These are phyloP conservation scores for Gymnodraco acuticeps DNA, from an alignment of 2,797 vertebrate genomes.

Conservation along the genomic window DNA sequence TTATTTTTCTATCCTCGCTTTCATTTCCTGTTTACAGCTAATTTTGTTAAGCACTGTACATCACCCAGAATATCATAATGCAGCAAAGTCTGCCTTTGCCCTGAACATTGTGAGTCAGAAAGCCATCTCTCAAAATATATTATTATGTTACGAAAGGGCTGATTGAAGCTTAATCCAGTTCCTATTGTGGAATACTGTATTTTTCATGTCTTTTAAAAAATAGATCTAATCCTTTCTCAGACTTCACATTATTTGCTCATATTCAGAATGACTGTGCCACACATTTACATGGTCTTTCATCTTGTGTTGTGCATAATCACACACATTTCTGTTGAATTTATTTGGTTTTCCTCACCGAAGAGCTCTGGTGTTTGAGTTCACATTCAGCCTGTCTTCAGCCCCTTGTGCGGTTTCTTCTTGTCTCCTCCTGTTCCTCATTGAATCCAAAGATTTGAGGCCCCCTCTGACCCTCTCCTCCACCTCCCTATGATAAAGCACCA, in stretches of 20 bases:
- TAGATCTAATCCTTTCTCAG: neutral
- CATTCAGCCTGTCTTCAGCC: conserved; percentile 1
- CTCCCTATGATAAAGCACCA: conserved; percentile 57
- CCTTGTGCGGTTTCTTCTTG: conserved; percentile 46
- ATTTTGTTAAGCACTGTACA: conserved; percentile 21
- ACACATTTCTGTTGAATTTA: conserved; percentile 17
- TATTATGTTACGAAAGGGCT: neutral
- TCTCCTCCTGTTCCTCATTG: conserved; percentile 42
- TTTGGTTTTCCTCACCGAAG: conserved; percentile 7
- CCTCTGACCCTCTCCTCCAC: conserved; percentile 47
- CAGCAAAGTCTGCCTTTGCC: conserved; percentile 24
- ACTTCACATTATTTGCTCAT: neutral
- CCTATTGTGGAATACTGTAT: neutral
- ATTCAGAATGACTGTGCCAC: neutral
- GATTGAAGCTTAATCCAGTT: conserved; percentile 1
- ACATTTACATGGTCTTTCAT: conserved; percentile 11
- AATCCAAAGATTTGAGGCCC: conserved; percentile 36
- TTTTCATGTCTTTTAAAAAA: neutral
- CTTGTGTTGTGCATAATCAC: conserved; percentile 17
- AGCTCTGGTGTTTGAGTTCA: conserved; percentile 18
- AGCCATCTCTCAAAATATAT: conserved; percentile 5
- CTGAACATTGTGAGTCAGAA: conserved; percentile 30
- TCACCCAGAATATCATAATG: conserved; percentile 35
- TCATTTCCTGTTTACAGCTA: conserved; percentile 70
- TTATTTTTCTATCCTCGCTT: conserved; percentile 49